These are phyloP conservation scores for Amphiprion percula DNA, from an alignment of 2,113 vertebrate genomes.

Conservation along the genomic window DNA sequence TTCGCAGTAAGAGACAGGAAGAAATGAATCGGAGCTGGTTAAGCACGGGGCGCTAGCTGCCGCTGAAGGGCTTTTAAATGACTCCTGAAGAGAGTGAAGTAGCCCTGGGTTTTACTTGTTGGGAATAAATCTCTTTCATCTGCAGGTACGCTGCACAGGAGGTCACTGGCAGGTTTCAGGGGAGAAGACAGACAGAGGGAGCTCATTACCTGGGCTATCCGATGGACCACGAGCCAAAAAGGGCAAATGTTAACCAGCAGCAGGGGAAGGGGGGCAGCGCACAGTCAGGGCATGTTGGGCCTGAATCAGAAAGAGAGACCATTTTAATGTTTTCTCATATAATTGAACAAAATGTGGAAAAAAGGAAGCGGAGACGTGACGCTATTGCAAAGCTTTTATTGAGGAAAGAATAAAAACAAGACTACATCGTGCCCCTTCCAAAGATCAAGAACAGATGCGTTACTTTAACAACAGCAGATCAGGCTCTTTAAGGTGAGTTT, in stretches of 20 bases:
- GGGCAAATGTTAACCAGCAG: conserved; percentile 36
- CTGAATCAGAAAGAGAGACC: neutral
- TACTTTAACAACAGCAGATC: conserved; percentile 25
- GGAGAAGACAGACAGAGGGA: conserved; percentile 24
- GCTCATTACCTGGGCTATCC: conserved; percentile 55
- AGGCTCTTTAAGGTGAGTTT: conserved; percentile 3
- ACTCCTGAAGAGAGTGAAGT: conserved; percentile 48
- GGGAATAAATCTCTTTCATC: conserved; percentile 51
- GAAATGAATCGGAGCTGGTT: conserved; percentile 44
- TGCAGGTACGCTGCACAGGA: conserved; percentile 35
- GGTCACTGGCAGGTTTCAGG: conserved; percentile 40
- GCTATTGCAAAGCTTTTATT: conserved; percentile 79
- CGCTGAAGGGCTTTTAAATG: conserved; percentile 60
- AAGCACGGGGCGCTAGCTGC: conserved; percentile 24
- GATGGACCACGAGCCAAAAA: conserved; percentile 19
- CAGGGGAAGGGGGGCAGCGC: conserved; percentile 2
- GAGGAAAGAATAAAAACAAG: conserved; percentile 46
- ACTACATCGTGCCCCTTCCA: conserved; percentile 45
- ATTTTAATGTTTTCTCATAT: neutral
- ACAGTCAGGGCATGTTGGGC: neutral
- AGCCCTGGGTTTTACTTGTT: conserved; percentile 21
- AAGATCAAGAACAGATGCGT: conserved; percentile 50
- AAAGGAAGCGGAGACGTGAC: neutral
- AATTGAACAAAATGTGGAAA: neutral
- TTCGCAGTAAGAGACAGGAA: conserved; percentile 10